These are phyloP conservation scores for Trissolcus brochymenae DNA, from an alignment of 2,888 invertebrate species.

Conservation along the genomic window DNA sequence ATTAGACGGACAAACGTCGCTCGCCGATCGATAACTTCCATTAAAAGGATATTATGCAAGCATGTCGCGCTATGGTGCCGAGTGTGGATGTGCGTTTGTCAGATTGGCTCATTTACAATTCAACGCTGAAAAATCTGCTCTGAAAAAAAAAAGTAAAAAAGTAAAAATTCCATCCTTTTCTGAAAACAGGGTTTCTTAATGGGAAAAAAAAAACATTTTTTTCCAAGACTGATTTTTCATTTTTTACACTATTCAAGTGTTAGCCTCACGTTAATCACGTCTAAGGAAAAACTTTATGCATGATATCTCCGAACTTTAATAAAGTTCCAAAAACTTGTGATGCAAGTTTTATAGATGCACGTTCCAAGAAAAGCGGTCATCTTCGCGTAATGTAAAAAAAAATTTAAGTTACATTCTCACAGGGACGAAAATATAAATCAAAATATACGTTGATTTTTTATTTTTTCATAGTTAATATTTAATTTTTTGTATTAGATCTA, in stretches of 20 bases:
- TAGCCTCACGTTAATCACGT: slow-evolving; percentile 9
- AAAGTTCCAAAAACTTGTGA: slow-evolving; percentile 50
- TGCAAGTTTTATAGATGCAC: slow-evolving; percentile 42
- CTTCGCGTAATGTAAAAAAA: slow-evolving; percentile 36
- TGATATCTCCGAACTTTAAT: slow-evolving; percentile 52
- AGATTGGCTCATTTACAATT: slow-evolving; percentile 46
- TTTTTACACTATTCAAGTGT: background rate
- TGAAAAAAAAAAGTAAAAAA: slow-evolving; percentile 16
- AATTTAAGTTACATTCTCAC: too few relatives aligned
- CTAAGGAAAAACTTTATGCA: slow-evolving; percentile 28
- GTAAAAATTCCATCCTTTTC: too few relatives aligned
- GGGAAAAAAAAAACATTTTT: too few relatives aligned
- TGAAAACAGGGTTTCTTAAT: too few relatives aligned
- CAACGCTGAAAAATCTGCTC: slow-evolving; percentile 35
- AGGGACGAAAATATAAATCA: too few relatives aligned
- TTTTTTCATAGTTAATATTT: too few relatives aligned
- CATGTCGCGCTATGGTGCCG: slow-evolving; percentile 28
- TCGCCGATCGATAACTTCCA: slow-evolving; percentile 50
- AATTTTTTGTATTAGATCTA: too few relatives aligned
- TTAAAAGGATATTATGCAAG: slow-evolving; percentile 52
- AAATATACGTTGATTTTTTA: too few relatives aligned
- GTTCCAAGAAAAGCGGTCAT: slow-evolving; percentile 32
- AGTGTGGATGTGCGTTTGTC: slow-evolving; percentile 42
- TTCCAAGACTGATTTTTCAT: background rate
- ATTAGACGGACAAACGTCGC: slow-evolving; percentile 43